phyloP scores from a whole-genome alignment of 2,113 vertebrate genomes.

The Corydoras sp. region DNA sequence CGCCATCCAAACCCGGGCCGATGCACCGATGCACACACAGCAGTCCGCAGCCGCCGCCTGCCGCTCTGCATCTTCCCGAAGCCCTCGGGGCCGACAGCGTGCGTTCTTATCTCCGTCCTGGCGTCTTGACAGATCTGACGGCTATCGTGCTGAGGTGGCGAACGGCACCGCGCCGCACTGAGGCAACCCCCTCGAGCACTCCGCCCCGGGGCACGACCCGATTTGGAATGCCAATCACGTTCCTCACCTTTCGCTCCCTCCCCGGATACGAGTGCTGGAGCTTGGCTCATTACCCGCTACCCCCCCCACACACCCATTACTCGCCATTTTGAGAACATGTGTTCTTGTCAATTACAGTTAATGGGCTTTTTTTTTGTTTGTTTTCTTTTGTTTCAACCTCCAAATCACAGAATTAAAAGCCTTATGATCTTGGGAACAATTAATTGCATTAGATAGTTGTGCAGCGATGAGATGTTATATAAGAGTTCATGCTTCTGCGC shows the following conservation, averaged over 20 bases:
- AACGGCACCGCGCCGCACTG: neutral
- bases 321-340: conserved; percentile 16
- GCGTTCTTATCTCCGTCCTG: conserved; percentile 6
- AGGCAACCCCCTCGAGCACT: neutral
- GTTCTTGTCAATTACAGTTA: conserved; percentile 22
- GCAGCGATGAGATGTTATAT: neutral
- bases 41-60: neutral
- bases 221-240: conserved; percentile 23
- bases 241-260: conserved; percentile 30
- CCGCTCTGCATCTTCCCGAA: neutral
- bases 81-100: conserved; percentile 2
- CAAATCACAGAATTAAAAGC: conserved; percentile 14
- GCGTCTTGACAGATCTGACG: conserved; percentile 2
- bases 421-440: conserved; percentile 1
- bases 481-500: neutral
- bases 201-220: conserved; percentile 29
- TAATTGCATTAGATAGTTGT: conserved; percentile 5
- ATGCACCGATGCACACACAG: conserved; percentile 3
- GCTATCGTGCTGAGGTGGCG: conserved; percentile 14
- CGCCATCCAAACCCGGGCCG: neutral
- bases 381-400: conserved; percentile 25
- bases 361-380: conserved; percentile 27
- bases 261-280: neutral
- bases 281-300: conserved; percentile 26
- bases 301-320: conserved; percentile 7